Conservation (phyloP, 1,140 invertebrate genomes). For the Drosophila insularis region DNA sequence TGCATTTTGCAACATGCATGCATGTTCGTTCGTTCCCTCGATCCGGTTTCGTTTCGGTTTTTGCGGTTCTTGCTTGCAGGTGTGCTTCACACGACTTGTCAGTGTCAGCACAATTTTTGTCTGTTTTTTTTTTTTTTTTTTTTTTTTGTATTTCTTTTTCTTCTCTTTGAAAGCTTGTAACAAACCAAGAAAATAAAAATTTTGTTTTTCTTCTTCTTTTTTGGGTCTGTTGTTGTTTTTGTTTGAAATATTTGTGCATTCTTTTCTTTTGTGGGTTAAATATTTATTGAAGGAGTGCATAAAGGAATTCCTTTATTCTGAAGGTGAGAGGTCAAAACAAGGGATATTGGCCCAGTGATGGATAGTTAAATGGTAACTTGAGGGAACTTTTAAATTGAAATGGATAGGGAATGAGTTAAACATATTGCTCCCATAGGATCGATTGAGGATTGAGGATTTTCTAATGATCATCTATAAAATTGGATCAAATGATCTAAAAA, state of each 20-base stretch:
- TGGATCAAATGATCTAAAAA: no score
- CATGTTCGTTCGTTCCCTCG: conserved; percentile 18
- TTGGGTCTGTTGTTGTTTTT: background rate
- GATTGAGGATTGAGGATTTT: no score
- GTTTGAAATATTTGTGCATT: conserved; percentile 11
- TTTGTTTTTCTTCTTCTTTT: background rate
- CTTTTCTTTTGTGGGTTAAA: conserved; percentile 45
- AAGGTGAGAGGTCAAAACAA: conserved; percentile 16
- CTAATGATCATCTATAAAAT: no score
- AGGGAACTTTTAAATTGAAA: no score
- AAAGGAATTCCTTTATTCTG: conserved; percentile 24
- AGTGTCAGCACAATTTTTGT: conserved; percentile 65
- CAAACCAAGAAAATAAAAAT: conserved; percentile 1
- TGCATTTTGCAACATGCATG: conserved; percentile 70
- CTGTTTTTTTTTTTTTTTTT: conserved; percentile 16
- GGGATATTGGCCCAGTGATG: background rate
- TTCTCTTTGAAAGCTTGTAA: conserved; percentile 32
- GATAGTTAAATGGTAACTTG: no score
- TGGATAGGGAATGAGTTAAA: no score
- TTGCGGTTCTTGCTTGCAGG: conserved; percentile 65
- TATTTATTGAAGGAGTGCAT: conserved; percentile 33
- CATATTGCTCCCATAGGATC: no score
- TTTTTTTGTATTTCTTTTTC: conserved; percentile 5
- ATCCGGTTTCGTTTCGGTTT: conserved; percentile 39
- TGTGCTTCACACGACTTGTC: conserved; percentile 80